These are phyloP conservation scores for Sesia bembeciformis DNA, from an alignment of 2,888 invertebrate species.

Conservation along the genomic window DNA sequence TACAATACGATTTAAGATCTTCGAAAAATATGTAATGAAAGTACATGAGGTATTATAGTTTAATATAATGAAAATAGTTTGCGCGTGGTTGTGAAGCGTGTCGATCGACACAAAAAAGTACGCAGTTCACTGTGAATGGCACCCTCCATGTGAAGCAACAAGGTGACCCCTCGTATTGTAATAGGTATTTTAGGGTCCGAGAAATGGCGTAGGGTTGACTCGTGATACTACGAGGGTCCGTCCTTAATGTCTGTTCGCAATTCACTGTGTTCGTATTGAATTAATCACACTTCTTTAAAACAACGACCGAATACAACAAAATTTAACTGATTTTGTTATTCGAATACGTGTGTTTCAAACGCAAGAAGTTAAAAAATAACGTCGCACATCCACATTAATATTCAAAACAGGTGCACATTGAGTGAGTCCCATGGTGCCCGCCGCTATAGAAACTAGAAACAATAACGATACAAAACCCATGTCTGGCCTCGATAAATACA, in stretches of 20 bases:
- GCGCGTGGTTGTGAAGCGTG: background rate
- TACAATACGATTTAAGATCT: no score
- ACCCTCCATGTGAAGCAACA: slow-evolving; percentile 9
- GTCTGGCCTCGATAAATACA: background rate
- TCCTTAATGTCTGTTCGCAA: slow-evolving; percentile 2
- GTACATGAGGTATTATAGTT: no score
- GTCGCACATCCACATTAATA: background rate
- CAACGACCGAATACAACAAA: no score
- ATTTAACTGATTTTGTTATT: no score
- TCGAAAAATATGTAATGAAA: no score
- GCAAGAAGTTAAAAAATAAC: background rate
- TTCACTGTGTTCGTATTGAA: background rate
- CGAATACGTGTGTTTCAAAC: no score
- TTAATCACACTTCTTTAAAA: background rate
- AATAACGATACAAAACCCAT: background rate
- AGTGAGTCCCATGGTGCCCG: background rate
- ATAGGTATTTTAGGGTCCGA: slow-evolving; percentile 14
- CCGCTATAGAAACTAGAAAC: background rate
- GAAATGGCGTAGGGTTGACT: slow-evolving; percentile 7
- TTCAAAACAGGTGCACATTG: background rate
- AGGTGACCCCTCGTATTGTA: slow-evolving; percentile 10
- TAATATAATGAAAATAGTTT: no score
- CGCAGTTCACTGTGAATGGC: slow-evolving; percentile 8
- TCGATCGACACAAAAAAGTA: slow-evolving; percentile 8
- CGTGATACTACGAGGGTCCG: slow-evolving; percentile 8